Base-by-base conservation (phyloP, 2,113 vertebrate species). In the Heterochromis multidens region DNA sequence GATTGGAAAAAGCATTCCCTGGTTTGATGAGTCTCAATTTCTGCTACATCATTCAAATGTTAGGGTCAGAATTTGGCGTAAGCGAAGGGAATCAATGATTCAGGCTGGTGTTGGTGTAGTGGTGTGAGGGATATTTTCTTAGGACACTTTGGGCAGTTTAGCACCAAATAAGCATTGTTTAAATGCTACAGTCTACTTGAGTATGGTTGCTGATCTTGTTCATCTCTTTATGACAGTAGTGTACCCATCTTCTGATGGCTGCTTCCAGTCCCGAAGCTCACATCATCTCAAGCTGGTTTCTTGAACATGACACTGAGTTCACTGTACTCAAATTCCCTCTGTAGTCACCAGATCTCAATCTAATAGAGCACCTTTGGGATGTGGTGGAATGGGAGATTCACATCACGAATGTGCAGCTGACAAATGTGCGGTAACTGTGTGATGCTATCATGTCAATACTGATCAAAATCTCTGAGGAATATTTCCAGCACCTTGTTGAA, bases 71-170 rank as follows among this genome's bases (percentile, higher is more conserved):
- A 12, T 40, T 43, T 0, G 1, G 25, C n/a, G 43, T 25, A 25
- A 25, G 35, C 1, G 43, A 43, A 1, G 9, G 16, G 63, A 43
- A 67, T 14, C 62, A 65, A n/a, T 65, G n/a, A 40, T 43, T 65
- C n/a, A 43, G n/a, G 13, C 63, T 67, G 40, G 63, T 25, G n/a
- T n/a, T n/a, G 0, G 7, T 43, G 63, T 25, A 2, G 43, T 3
- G 37, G 37, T 25, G 43, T 0, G 63, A 25, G n/a, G 35, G 37
- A n/a, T 67, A 43, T 67, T 25, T 43, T 67, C 37, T 25, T 37
- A 25, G n/a, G n/a, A 43, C 0, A 0, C 63, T 67, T 43, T 67
- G 2, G n/a, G 14, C 25, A 25, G 10, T 25, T 23, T 43, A 4
- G 14, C 25, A 1, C 63, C 23, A 67, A 67, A 25, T 43, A 10